Evolutionary conservation across 2,797 vertebrate genomes (phyloP).

Genomic region (Melanotaenia boesemani): DNA sequence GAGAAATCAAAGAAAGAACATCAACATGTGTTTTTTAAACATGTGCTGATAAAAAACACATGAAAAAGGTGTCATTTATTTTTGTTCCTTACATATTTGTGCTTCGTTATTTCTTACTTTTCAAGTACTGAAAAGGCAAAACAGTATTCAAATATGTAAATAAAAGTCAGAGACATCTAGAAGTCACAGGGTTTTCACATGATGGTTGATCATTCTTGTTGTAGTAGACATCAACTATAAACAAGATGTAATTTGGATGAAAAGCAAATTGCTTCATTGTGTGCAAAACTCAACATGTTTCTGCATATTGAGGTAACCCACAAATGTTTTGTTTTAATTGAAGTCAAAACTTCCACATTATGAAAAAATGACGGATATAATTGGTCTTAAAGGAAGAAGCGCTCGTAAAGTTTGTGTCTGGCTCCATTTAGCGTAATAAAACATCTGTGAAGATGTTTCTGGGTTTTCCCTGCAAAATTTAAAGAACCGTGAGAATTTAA

Average conservation of each 20-base stretch:
- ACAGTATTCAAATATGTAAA: neutral
- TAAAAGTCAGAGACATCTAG: neutral
- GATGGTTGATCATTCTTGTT: conserved; percentile 5
- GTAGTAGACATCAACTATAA: neutral
- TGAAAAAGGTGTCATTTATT: neutral
- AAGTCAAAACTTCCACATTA: neutral
- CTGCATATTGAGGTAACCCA: neutral
- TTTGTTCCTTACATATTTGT: neutral
- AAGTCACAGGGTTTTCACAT: conserved; percentile 11
- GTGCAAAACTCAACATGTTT: neutral
- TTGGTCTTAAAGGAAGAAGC: neutral
- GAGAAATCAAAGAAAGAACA: too few species aligned
- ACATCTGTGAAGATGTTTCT: neutral
- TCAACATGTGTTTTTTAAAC: neutral
- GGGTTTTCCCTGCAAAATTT: too few species aligned
- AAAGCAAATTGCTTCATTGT: neutral
- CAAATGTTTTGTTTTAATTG: conserved; percentile 12
- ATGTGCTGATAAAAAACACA: neutral
- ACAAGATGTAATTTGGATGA: neutral
- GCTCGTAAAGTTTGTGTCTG: neutral
- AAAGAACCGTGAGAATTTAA: conserved; percentile 3
- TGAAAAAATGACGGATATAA: neutral
- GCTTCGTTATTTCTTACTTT: neutral
- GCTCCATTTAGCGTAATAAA: neutral
- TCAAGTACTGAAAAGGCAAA: conserved; percentile 3